Base-by-base conservation (phyloP, 1,140 invertebrate species). In the Brachionus calyciflorus region DNA sequence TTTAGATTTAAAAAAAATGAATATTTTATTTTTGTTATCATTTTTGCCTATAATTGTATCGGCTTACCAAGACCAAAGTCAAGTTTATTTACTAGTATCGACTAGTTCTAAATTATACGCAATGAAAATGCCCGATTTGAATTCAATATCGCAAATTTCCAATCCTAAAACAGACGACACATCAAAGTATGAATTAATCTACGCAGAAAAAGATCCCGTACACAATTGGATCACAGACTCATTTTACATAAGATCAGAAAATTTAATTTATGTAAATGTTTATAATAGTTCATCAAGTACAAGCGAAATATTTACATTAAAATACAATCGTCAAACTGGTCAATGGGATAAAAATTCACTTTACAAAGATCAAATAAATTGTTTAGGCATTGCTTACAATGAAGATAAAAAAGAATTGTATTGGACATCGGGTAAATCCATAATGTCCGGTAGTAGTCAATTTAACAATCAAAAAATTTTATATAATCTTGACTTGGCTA, bases 321-420 rank as follows among this genome's bases (percentile, higher is more conserved):
- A 73, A 55, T 26, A 14, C 10, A 44, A 37, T 17, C 24, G 53
- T 19, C 26, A 24, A 17, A 30, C 1, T 12, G 26, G 26, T 21
- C 30, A 19, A 51, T 73, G 69, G 69, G 21, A 21, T 4, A 73
- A 73, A 73, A 73, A 73, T 9, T 26, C 51, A n/a, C 28, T 73
- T 17, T 73, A 73, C 28, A 51, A 48, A 17, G 69, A 73, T 30
- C 69, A 73, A 24, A 51, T 19, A 10, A 40, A 49, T 73, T 73
- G 69, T 24, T 24, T 73, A 14, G 69, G 69, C 44, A 73, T 73
- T 12, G 51, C 69, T 73, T 73, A 73, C n/a, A 73, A 73, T 51
- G 48, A 73, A 2, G 10, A 41, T 17, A 51, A 24, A 51, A 73
- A 73, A 55, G 69, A 73, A 19, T 30, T 73, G 17, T 73, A 73